These are phyloP conservation scores for Podotricha telesiphe DNA, from an alignment of 2,888 invertebrate species.

Conservation along the genomic window DNA sequence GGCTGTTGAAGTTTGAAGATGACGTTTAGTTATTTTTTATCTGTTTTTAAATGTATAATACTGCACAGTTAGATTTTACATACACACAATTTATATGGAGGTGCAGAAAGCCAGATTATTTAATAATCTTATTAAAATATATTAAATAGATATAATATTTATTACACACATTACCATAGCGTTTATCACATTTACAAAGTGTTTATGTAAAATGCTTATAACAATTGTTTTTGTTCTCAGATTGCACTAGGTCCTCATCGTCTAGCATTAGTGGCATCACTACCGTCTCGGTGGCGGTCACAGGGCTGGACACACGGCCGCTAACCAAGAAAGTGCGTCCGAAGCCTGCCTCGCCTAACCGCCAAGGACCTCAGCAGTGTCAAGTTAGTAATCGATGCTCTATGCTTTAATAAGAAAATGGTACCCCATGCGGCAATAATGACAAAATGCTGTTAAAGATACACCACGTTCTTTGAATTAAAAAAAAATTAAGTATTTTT, in stretches of 20 bases:
- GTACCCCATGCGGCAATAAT: too few relatives aligned
- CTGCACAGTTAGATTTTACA: too few relatives aligned
- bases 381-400: conserved; percentile 84
- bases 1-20: conserved; percentile 25
- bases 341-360: conserved; percentile 94
- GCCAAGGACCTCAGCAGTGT: conserved; percentile 96
- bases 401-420: not conserved
- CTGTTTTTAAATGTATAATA: too few relatives aligned
- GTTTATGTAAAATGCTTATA: not conserved
- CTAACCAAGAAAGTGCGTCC: conserved; percentile 84
- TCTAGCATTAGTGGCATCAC: conserved; percentile 65
- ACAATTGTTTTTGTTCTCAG: conserved; percentile 49
- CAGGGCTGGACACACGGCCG: conserved; percentile 68
- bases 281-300: conserved; percentile 73
- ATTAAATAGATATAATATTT: too few relatives aligned
- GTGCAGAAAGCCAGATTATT: too few relatives aligned
- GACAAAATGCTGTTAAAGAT: too few relatives aligned
- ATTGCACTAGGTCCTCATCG: conserved; percentile 66
- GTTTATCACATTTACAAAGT: too few relatives aligned
- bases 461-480: too few relatives aligned
- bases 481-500: too few relatives aligned
- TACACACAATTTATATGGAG: too few relatives aligned
- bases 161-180: too few relatives aligned
- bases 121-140: too few relatives aligned
- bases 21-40: conserved; percentile 12